Percentiles rank a stretch among this genome's conserved stretches.
Evolutionary conservation across 1,140 invertebrate species (phyloP).

Genomic region (Trichonephila inaurata): DNA sequence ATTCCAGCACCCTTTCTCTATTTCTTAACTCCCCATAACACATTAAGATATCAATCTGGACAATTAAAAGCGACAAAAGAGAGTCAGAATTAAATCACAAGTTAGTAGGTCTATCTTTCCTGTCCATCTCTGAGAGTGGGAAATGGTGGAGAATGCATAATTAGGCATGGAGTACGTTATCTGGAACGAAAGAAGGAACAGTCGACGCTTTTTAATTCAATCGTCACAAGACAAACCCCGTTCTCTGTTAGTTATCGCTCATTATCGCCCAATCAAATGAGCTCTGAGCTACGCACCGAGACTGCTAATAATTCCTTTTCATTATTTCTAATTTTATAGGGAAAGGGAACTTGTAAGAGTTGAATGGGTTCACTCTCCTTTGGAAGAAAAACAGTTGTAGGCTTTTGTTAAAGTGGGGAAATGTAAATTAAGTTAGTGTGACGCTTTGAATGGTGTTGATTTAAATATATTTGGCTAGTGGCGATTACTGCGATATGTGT

Average conservation of each 20-base stretch:
- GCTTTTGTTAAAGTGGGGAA: not conserved
- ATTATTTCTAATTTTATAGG: conserved; percentile 39
- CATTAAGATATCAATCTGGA: conserved; percentile 63
- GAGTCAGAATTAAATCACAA: conserved; percentile 54
- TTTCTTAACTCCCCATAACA: conserved; percentile 53
- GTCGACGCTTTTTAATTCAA: conserved; percentile 68
- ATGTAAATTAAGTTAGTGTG: not conserved
- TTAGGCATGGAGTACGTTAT: conserved; percentile 40
- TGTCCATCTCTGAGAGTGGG: conserved; percentile 51
- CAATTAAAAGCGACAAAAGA: conserved; percentile 69
- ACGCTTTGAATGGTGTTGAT: not conserved
- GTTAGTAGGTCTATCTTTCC: conserved; percentile 30
- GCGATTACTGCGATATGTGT: too few relatives aligned
- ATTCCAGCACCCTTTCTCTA: not conserved
- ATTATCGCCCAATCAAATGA: conserved; percentile 57
- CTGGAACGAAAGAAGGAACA: conserved; percentile 55
- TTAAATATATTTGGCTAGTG: not conserved
- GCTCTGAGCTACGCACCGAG: not conserved
- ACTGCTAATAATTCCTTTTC: conserved; percentile 71
- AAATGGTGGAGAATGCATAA: conserved; percentile 50
- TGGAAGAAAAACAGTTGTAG: not conserved
- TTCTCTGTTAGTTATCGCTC: conserved; percentile 66
- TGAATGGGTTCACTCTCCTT: not conserved
- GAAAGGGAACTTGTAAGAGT: not conserved
- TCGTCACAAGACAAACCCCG: conserved; percentile 62